phyloP scores from a whole-genome alignment of 2,797 vertebrate genomes.

The Coranthus polyacanthus region DNA sequence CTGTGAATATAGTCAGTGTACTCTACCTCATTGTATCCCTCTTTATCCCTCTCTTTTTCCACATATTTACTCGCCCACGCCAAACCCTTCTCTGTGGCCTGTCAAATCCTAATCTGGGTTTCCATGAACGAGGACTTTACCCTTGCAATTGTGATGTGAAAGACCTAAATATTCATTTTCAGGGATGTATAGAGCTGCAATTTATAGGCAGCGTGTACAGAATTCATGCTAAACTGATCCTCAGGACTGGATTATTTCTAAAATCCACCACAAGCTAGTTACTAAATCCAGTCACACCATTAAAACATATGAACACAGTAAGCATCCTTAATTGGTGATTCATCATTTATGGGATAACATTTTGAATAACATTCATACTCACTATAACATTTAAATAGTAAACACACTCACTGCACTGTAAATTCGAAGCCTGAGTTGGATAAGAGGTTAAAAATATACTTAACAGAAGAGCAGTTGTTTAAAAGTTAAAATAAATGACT shows the following conservation, averaged over 20 bases:
- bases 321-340: too few species aligned
- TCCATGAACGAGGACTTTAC: conserved; percentile 30
- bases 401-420: background rate
- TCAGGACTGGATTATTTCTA: too few species aligned
- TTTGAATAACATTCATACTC: too few species aligned
- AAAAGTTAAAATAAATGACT: background rate
- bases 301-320: too few species aligned
- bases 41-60: conserved; percentile 33
- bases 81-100: conserved; percentile 25
- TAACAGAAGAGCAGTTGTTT: conserved; percentile 1
- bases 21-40: conserved; percentile 20
- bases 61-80: conserved; percentile 10
- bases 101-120: conserved; percentile 63
- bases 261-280: too few species aligned
- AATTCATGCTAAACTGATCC: too few species aligned
- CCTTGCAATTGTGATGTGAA: background rate
- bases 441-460: background rate
- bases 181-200: background rate
- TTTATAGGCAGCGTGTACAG: background rate
- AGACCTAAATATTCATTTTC: background rate
- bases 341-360: too few species aligned
- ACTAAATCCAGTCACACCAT: too few species aligned
- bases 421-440: background rate
- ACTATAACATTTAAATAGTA: too few species aligned
- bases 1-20: conserved; percentile 5